phyloP scores from a whole-genome alignment of 2,113 vertebrate genomes.

The Globicephala melas region DNA sequence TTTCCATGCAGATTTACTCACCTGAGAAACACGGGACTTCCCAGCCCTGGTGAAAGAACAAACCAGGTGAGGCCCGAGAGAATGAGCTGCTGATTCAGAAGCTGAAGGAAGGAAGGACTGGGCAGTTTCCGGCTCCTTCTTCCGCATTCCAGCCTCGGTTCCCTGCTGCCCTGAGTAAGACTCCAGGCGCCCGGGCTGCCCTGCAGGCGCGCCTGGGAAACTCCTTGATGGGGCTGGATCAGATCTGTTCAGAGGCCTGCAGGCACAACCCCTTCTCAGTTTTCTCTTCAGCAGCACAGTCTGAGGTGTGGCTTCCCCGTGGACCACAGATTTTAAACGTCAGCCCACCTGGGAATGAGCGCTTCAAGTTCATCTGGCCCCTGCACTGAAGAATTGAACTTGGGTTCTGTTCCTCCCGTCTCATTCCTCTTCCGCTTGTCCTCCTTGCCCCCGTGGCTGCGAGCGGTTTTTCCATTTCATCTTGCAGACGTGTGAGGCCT shows the following conservation, averaged over 20 bases:
- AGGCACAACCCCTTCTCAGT: background rate
- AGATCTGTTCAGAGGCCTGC: background rate
- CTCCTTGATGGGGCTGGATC: background rate
- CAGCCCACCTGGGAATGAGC: background rate
- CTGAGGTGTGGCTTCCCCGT: background rate
- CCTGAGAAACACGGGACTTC: constrained; percentile 13
- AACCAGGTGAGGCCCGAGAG: background rate
- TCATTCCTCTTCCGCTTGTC: constrained; percentile 54
- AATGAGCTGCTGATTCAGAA: constrained; percentile 25
- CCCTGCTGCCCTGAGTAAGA: background rate
- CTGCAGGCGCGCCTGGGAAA: background rate
- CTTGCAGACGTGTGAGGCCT: constrained; percentile 72
- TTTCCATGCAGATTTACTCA: constrained; percentile 28
- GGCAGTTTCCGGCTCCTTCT: background rate
- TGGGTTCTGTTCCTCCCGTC: constrained; percentile 27
- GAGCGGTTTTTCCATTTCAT: constrained; percentile 78
- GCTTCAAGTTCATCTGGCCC: background rate
- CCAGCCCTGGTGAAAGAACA: background rate
- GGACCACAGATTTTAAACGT: constrained; percentile 13
- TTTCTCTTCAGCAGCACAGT: background rate
- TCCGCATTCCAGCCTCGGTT: constrained; percentile 14
- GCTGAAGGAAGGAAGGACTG: background rate
- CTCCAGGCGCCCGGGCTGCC: background rate
- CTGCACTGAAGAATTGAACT: constrained; percentile 39
- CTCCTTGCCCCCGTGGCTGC: constrained; percentile 53